Base-by-base conservation (phyloP, 2,113 vertebrate species). In the Cercopithecus mona region DNA sequence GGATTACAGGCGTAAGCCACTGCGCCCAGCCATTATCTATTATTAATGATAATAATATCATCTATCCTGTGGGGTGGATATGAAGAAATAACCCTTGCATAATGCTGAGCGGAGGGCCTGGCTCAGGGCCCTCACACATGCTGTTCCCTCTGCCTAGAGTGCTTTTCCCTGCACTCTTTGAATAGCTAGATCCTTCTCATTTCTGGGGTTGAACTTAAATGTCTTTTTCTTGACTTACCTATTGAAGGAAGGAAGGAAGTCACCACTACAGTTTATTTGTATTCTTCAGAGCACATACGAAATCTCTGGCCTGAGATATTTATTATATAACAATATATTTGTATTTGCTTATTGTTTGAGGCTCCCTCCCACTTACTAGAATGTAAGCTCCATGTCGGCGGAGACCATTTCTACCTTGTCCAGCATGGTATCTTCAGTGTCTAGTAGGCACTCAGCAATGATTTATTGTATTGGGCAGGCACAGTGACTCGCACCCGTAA, bases 41-140 rank as follows among this genome's bases (percentile, higher is more conserved):
- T 59, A 64, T 55, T 83, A 83, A 81, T 75, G 80, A 97, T 87
- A 79, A 89, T 68, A 80, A 96, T n/a, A 93, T 45, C 14, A 45
- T 14, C 30, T 75, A 25, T 30, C 70, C 57, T 32, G 52, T 45
- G n/a, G 10, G 14, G 52, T 35, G 52, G 10, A 17, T 78, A 75
- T 73, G 45, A 59, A 80, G 68, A 76, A 81, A 9, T 40, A 8
- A 22, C 12, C 32, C 52, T 48, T 6, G 35, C 3, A 17, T 27
- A 8, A 45, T 55, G 17, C 72, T 84, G 68, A 45, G 68, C 14
- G 76, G 50, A 83, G 59, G 50, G 38, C 27, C 11, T 52, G 45
- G 30, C 70, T 94, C 90, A 82, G 55, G 20, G 16, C 23, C 80
- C 38, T 91, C 38, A 25, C 32, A 48, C 14, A 38, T 5, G 7